Evolutionary conservation across 2,888 invertebrate species (phyloP), one percentile per base, ranked within the genome.

Genomic region (Serrognathus titanus): DNA sequence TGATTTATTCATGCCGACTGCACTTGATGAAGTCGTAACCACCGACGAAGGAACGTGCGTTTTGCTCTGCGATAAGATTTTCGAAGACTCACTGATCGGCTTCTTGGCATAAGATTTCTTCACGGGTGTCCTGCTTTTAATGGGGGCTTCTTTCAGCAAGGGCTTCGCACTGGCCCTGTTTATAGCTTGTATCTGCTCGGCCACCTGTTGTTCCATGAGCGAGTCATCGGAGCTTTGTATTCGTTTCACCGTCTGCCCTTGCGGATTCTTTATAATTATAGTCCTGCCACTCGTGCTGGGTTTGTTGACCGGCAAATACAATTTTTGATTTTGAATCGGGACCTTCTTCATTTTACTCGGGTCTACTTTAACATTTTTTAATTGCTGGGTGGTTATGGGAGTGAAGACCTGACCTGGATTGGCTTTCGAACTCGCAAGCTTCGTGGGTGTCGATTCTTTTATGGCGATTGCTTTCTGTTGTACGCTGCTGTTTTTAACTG

Each of bases 401-500:
- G 76, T 75, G 3, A 78, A 57, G 24, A 78, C 67, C 36, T 76
- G 71, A 5, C 74, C 71, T 7, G 75, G 67, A 47, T 74, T 50
- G 45, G 78, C 65, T 66, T 82, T 83, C n/a, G 81, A 82, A 4
- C 82, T 82, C 45, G 84, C 79, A 56, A 83, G 72, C 58, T 79
- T 77, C 72, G 81, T 71, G 47, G 81, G 73, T 49, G 57, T 58
- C 6, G 66, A 9, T 31, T 53, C 51, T 53, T 57, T 54, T 39
- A 47, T 40, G 40, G 43, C 48, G 5, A 12, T 39, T 10, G 40
- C 36, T 24, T 55, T 55, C n/a, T 55, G 55, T 12, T 46, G 38
- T 2, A 55, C 41, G 47, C 36, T 58, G 10, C 61, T 63, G 31
- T 65, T 55, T 58, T 69, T 67, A n/a, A 67, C 13, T 20, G 63